Evolutionary conservation across 1,140 invertebrate species (phyloP), one percentile per base, ranked within the genome.

Genomic region (Scaptodrosophila lebanonensis): DNA sequence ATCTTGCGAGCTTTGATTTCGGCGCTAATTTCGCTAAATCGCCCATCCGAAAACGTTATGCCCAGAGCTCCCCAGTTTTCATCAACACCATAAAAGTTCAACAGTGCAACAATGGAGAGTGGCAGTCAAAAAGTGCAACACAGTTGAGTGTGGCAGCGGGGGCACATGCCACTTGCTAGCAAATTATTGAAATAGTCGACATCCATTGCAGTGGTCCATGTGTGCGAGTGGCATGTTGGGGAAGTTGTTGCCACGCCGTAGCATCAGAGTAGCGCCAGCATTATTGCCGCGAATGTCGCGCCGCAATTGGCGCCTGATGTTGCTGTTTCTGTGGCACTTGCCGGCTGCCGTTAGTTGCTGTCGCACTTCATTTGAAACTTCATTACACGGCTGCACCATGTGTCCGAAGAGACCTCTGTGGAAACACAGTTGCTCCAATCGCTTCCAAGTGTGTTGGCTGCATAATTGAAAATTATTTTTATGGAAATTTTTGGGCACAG

Each of bases 401-500:
- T 73, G 63, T 30, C 32, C 61, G 50, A 67, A 25, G 18, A 42
- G 39, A 42, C 53, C 53, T 20, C 63, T 67, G 65, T 70, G 45
- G 66, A 48, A 63, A 66, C 61, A 44, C 49, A 50, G 67, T 43
- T 45, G 30, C 57, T 25, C n/a, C n/a, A n/a, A n/a, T n/a, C n/a
- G n/a, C n/a, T n/a, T n/a, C n/a, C n/a, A n/a, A n/a, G n/a, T 3
- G 3, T 25, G 15, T 53, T 60, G 25, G 22, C 11, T 33, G 67
- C 67, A 72, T 79, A 79, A 77, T 77, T 77, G 73, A 77, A 77
- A 68, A 77, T 77, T 65, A 73, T 79, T 77, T 77, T 77, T 79
- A 79, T 77, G 68, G 56, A 72, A 68, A 65, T 77, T 60, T 43
- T 17, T 35, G 42, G 33, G 25, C 29, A 47, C 32, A 42, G 13